Evolutionary conservation across 2,113 vertebrate genomes (phyloP), one percentile per base, ranked within the genome.

Genomic region (Herpailurus yagouaroundi): DNA sequence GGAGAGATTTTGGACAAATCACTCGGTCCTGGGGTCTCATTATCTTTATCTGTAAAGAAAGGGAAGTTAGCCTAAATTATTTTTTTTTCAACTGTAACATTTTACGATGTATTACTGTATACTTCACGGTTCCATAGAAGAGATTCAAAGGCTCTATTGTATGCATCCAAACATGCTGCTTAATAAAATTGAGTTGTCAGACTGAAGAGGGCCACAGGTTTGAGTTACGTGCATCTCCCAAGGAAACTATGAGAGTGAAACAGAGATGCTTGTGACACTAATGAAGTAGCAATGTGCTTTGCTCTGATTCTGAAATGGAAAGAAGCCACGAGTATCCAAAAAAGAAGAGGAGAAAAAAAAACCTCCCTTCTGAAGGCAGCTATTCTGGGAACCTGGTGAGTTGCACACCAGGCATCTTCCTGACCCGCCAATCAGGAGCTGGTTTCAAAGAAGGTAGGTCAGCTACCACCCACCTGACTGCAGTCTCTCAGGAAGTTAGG

Each of bases 321-420:
- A 25, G 63, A 92, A 83, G 15, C 29, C 27, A 60, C 38, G 9
- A 15, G 21, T 38, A 81, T 71, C n/a, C 41, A 85, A n/a, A 95
- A 80, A 52, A 41, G 79, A 48, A 50, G 15, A 38, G 11, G 31
- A 82, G 66, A 21, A 91, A 25, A 69, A 69, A 36, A 69, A 66
- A 16, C 3, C 14, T 71, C 16, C 14, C 11, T 73, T 1, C 15
- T 45, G 18, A 74, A 81, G 19, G 15, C 36, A 87, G 66, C 41
- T 97, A 66, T 96, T 98, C n/a, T 95, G 83, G 84, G 80, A 95
- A 84, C 1, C 57, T 27, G 27, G 1, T 77, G 50, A 68, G 52
- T 33, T 66, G 18, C 12, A n/a, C 12, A 33, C 31, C 29, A 18
- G 60, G 18, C 36, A 18, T 38, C 68, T 41, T 36, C 60, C 19